These are phyloP conservation scores for Madoqua kirkii DNA, from an alignment of 2,113 vertebrate species.

Conservation along the genomic window DNA sequence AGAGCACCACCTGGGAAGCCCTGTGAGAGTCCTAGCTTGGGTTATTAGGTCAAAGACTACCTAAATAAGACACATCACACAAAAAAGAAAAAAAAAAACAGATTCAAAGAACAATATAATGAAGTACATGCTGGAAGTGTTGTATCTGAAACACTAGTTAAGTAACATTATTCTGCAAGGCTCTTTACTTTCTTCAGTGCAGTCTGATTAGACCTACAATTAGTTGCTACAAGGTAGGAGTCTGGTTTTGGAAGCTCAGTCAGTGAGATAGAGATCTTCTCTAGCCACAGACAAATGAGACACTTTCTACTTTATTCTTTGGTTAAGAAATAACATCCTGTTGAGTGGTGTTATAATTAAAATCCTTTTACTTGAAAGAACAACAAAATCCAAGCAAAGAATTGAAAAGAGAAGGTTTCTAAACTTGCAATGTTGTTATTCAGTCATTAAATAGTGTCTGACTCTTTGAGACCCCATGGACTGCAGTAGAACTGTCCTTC, in stretches of 20 bases:
- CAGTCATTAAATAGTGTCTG: not conserved
- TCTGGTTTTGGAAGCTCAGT: not conserved
- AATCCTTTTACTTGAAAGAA: not conserved
- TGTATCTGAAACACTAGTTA: not conserved
- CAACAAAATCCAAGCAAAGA: not conserved
- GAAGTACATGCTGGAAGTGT: not conserved
- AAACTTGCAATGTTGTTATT: not conserved
- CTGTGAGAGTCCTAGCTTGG: not conserved
- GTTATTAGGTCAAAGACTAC: not conserved
- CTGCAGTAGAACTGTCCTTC: not conserved
- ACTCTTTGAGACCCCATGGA: not conserved
- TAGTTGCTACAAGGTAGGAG: not conserved
- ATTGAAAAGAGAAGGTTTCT: not conserved
- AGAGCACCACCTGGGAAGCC: not conserved
- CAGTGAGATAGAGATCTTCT: not conserved
- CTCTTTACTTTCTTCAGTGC: not conserved
- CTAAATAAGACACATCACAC: not conserved
- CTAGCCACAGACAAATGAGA: not conserved
- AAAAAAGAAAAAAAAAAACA: not conserved
- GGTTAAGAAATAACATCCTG: not conserved
- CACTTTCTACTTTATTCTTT: not conserved
- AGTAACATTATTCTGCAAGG: not conserved
- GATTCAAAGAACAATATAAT: not conserved
- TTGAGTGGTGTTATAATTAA: not conserved
- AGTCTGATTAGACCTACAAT: not conserved